Conservation (phyloP, 2,113 vertebrate species). For the Setophaga petechia region DNA sequence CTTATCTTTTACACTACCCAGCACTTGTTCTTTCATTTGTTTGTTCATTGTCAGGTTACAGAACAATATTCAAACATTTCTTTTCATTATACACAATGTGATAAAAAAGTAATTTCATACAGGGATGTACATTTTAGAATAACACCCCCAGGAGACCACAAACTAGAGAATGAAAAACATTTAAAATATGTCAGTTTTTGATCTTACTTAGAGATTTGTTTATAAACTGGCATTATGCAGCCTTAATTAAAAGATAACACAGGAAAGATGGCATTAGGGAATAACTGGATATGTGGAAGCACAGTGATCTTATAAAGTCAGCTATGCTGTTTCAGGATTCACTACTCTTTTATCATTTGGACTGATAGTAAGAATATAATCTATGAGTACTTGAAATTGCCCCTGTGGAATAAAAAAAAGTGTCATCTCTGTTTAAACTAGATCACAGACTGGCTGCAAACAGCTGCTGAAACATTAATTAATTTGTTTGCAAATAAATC, state of each 20-base stretch:
- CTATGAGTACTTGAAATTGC: conserved; percentile 70
- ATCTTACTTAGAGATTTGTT: conserved; percentile 75
- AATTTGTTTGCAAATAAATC: conserved; percentile 86
- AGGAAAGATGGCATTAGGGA: conserved; percentile 59
- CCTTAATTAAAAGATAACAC: conserved; percentile 77
- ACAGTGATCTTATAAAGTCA: conserved; percentile 69
- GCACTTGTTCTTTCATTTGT: conserved; percentile 70
- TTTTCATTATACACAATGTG: conserved; percentile 64
- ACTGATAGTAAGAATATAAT: conserved; percentile 70
- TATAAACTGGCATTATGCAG: conserved; percentile 76
- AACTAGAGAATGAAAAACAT: conserved; percentile 71
- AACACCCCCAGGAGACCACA: conserved; percentile 65
- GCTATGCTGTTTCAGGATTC: conserved; percentile 64
- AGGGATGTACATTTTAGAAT: conserved; percentile 69
- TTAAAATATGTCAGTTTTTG: conserved; percentile 75
- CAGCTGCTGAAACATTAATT: conserved; percentile 84
- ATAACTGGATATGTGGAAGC: conserved; percentile 32
- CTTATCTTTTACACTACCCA: conserved; percentile 10
- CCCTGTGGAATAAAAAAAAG: conserved; percentile 74
- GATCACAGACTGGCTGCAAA: conserved; percentile 80
- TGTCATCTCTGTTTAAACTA: conserved; percentile 77
- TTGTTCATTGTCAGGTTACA: conserved; percentile 74
- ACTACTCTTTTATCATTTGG: conserved; percentile 71
- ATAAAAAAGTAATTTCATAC: conserved; percentile 66
- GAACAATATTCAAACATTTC: conserved; percentile 75